Evolutionary conservation across 2,113 vertebrate genomes (phyloP), one percentile per base, ranked within the genome.

Genomic region (Cyprinodon brontotheroides): DNA sequence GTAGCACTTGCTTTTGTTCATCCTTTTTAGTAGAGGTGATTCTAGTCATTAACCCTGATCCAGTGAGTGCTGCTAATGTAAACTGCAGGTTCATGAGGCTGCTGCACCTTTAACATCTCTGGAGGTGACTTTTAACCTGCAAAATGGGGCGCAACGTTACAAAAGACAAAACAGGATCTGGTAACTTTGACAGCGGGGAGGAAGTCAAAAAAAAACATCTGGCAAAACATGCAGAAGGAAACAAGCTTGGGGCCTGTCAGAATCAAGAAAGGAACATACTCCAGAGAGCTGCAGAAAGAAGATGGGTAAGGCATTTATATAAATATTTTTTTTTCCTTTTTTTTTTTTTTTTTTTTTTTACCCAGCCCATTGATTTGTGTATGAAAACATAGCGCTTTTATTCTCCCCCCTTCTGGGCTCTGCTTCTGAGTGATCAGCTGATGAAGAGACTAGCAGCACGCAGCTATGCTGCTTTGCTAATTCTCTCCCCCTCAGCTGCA

Each of bases 391-490:
- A 96, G 97, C 95, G 92, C 92, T 85, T 91, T 89, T 83, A 94
- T 96, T 97, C 97, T 96, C 96, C 96, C 94, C 93, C 93, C 93
- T 90, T 91, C 92, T 85, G 88, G 96, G 95, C 95, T 97, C 96
- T 95, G 96, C 96, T 92, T 93, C 93, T 95, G 96, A 96, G 95
- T 97, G 97, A 98, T 99, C 97, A 98, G 97, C 97, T 98, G 97
- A 99, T 99, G 97, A 99, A 99, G 97, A 99, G 96, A 97, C 96
- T 98, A 95, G 97, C 96, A 95, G 96, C 97, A 95, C 97, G 96
- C 96, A 96, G 97, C 97, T 98, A 98, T 98, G 96, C 97, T 96
- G 97, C 97, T 90, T 96, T 98, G 97, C 97, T 99, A 98, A 99
- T 99, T 98, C 98, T 99, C 96, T 99, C 96, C 96, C 97, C 97